A percentile compares a stretch with the other conserved stretches of the same genome.
Conservation (phyloP, 1,140 invertebrate species). For the Sarcophaga peregrina region DNA sequence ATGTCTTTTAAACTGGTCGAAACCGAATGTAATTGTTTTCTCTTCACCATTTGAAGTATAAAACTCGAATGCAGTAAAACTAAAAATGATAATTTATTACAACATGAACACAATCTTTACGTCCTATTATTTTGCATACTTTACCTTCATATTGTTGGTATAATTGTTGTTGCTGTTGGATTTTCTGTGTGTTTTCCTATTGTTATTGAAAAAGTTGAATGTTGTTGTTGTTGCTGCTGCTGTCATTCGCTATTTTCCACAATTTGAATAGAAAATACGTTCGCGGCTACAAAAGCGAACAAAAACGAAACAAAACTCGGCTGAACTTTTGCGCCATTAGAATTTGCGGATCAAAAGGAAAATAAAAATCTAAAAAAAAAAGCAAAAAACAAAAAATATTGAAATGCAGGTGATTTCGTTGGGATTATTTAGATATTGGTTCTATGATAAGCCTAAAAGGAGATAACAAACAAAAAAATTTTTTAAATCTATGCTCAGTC, state of each 20-base stretch:
- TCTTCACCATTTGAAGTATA: no score
- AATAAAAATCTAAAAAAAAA: no score
- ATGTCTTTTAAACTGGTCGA: no score
- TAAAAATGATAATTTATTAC: constrained; percentile 36
- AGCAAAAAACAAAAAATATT: not conserved
- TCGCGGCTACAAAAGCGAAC: not conserved
- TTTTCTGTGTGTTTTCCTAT: not conserved
- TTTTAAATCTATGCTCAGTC: no score
- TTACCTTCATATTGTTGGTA: constrained; percentile 23
- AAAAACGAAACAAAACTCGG: not conserved
- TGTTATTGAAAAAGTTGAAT: constrained; percentile 25
- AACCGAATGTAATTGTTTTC: no score
- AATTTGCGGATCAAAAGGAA: not conserved
- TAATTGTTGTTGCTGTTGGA: not conserved
- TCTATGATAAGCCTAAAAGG: not conserved
- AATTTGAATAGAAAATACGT: constrained; percentile 24
- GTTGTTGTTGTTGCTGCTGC: not conserved
- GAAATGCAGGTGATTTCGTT: constrained; percentile 30
- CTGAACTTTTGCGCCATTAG: not conserved
- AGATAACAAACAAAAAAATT: not conserved
- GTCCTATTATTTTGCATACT: not conserved
- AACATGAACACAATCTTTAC: constrained; percentile 5
- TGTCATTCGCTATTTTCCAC: no score
- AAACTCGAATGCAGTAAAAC: constrained; percentile 22
- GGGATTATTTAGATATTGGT: constrained; percentile 31